These are phyloP conservation scores for Chirona hameri DNA, from an alignment of 2,888 invertebrate species.

Conservation along the genomic window DNA sequence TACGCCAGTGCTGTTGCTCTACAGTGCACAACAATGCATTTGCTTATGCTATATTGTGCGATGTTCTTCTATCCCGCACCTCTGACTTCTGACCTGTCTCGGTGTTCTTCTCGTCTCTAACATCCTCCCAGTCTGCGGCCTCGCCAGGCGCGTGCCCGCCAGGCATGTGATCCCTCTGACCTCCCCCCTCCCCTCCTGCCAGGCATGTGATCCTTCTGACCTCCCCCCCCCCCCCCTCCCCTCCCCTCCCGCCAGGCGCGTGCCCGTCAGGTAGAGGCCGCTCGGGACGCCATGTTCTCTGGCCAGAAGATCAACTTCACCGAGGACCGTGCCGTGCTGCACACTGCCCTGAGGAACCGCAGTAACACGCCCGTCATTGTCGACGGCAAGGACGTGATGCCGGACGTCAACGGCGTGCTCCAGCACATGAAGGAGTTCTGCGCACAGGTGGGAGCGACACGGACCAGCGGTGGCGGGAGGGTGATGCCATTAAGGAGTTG, in stretches of 20 bases:
- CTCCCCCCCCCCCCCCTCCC: too few relatives aligned
- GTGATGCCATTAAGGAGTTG: background rate
- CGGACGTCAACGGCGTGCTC: constrained; percentile 85
- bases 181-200: too few relatives aligned
- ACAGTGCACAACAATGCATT: too few relatives aligned
- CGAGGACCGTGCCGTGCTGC: constrained; percentile 91
- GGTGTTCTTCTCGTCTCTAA: too few relatives aligned
- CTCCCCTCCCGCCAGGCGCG: constrained; percentile 52
- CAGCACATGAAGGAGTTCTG: constrained; percentile 74
- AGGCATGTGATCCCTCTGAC: too few relatives aligned
- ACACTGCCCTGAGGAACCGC: constrained; percentile 87
- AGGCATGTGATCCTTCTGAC: too few relatives aligned
- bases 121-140: too few relatives aligned
- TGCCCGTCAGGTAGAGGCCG: constrained; percentile 74
- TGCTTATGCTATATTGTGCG: too few relatives aligned
- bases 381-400: constrained; percentile 84
- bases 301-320: constrained; percentile 98
- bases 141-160: too few relatives aligned
- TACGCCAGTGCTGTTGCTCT: too few relatives aligned
- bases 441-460: constrained; percentile 33
- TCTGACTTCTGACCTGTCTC: too few relatives aligned
- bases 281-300: constrained; percentile 83
- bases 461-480: background rate
- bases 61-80: too few relatives aligned
- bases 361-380: constrained; percentile 72